A percentile compares a stretch with the other conserved stretches of the same genome.
Evolutionary conservation across 2,888 invertebrate genomes (phyloP).

Genomic region (Campoletis raptor): DNA sequence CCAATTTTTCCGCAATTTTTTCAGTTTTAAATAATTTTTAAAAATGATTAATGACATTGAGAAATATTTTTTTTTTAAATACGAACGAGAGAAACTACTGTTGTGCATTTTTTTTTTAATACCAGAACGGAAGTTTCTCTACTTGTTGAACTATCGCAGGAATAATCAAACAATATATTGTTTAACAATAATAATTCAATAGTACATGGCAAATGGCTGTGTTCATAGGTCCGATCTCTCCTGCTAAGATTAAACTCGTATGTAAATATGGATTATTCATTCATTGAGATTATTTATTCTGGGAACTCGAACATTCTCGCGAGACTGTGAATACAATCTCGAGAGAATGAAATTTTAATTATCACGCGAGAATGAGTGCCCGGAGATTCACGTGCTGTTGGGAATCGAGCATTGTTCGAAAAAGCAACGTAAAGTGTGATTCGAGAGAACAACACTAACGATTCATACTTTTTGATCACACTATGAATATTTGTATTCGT

Average conservation of each 20-base stretch:
- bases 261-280: conserved; percentile 43
- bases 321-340: conserved; percentile 27
- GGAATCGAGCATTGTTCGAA: conserved; percentile 35
- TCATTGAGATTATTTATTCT: conserved; percentile 49
- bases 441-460: conserved; percentile 8
- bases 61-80: background rate
- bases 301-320: conserved; percentile 58
- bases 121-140: too few relatives aligned
- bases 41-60: too few relatives aligned
- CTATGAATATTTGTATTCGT: background rate
- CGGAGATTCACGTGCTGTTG: conserved; percentile 27
- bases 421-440: background rate
- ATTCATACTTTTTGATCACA: conserved; percentile 7
- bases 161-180: conserved; percentile 3
- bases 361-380: conserved; percentile 55
- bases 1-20: too few relatives aligned
- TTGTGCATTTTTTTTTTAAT: background rate
- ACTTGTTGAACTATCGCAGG: background rate
- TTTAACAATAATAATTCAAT: background rate
- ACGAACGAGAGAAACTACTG: background rate
- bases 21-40: too few relatives aligned
- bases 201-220: background rate
- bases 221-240: background rate
- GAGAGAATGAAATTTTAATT: conserved; percentile 51
- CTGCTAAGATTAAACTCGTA: background rate